A percentile compares a stretch with the other conserved stretches of the same genome.
Evolutionary conservation across 2,797 vertebrate genomes (phyloP).

Genomic region (Acridotheres tristis): DNA sequence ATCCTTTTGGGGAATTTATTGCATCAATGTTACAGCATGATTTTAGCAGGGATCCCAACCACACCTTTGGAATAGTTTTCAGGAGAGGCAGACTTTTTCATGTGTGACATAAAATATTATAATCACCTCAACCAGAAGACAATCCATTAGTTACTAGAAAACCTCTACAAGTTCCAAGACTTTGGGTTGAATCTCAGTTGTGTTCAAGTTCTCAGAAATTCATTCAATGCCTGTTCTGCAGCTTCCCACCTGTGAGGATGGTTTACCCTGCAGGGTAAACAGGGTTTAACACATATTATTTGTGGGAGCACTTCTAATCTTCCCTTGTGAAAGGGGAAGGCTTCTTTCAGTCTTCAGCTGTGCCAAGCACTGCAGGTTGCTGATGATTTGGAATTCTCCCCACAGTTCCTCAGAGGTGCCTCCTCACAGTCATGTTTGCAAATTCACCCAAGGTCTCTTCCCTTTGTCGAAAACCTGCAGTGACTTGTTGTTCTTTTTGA

Average conservation of each 20-base stretch:
- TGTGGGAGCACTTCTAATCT: neutral
- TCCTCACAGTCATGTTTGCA: neutral
- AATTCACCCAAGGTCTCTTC: neutral
- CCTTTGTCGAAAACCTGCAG: neutral
- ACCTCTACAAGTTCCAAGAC: rapidly evolving
- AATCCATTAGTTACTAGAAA: neutral
- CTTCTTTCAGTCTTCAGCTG: neutral
- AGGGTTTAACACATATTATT: neutral
- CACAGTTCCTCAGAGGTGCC: neutral
- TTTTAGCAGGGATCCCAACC: neutral
- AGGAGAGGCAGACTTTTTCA: neutral
- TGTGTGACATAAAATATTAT: neutral
- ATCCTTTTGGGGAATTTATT: neutral
- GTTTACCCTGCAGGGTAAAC: neutral
- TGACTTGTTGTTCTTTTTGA: neutral
- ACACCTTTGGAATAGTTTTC: neutral
- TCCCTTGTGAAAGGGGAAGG: neutral
- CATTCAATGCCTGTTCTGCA: neutral
- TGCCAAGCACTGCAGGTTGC: neutral
- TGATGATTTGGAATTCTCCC: neutral
- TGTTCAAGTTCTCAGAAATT: neutral
- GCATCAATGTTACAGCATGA: neutral
- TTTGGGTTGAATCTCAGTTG: neutral
- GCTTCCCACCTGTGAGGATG: neutral
- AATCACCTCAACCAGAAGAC: neutral